Conservation (phyloP, 1,140 invertebrate species). For the Pseudoatta argentina region DNA sequence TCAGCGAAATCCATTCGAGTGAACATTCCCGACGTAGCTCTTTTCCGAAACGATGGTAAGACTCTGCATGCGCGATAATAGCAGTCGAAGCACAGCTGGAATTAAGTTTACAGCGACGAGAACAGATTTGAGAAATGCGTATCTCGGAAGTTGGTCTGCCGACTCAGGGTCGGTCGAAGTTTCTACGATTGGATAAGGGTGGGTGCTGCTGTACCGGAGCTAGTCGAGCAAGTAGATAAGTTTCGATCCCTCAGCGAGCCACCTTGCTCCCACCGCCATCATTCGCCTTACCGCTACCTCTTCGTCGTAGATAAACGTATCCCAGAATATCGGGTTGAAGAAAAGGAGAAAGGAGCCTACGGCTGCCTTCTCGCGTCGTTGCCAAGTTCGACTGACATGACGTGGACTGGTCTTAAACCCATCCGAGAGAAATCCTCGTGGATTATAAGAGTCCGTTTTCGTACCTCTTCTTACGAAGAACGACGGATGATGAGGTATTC, state of each 20-base stretch:
- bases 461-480: slow-evolving; percentile 46
- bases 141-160: slow-evolving; percentile 80
- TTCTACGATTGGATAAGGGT: slow-evolving; percentile 83
- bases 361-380: slow-evolving; percentile 62
- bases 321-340: slow-evolving; percentile 71
- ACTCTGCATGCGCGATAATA: slow-evolving; percentile 38
- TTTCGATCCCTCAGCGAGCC: slow-evolving; percentile 84
- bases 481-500: slow-evolving; percentile 7
- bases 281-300: slow-evolving; percentile 66
- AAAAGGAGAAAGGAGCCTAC: slow-evolving; percentile 20
- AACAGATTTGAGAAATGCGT: slow-evolving; percentile 84
- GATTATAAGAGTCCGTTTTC: slow-evolving; percentile 67
- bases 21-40: not conserved
- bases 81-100: slow-evolving; percentile 60
- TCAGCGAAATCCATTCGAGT: not conserved
- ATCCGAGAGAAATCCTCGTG: slow-evolving; percentile 64
- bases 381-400: slow-evolving; percentile 69
- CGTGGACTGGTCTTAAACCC: slow-evolving; percentile 51
- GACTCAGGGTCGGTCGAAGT: slow-evolving; percentile 78
- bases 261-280: slow-evolving; percentile 77
- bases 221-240: slow-evolving; percentile 85
- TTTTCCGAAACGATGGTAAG: slow-evolving; percentile 2
- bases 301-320: slow-evolving; percentile 76
- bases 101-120: slow-evolving; percentile 72
- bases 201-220: slow-evolving; percentile 78